Evolutionary conservation across 1,140 invertebrate species (phyloP).

Genomic region (Aethina tumida): DNA sequence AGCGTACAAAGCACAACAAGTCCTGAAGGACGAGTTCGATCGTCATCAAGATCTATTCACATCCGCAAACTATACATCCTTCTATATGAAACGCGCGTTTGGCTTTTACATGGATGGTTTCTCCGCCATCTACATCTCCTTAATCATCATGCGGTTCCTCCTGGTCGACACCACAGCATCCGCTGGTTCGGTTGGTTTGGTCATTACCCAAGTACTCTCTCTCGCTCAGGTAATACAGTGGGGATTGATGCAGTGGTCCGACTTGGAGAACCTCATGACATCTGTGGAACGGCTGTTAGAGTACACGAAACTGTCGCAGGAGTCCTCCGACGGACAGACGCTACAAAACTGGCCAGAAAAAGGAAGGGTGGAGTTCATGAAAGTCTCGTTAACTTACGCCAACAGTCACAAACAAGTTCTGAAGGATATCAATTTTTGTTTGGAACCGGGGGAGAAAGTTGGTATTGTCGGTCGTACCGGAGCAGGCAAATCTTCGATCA

Average conservation of each 20-base stretch:
- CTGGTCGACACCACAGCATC: slow-evolving; percentile 34
- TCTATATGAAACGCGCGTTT: slow-evolving; percentile 52
- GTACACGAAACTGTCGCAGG: slow-evolving; percentile 60
- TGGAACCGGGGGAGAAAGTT: slow-evolving; percentile 51
- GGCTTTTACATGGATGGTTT: slow-evolving; percentile 71
- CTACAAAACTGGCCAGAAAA: slow-evolving; percentile 53
- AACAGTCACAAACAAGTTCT: slow-evolving; percentile 57
- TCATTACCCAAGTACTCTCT: slow-evolving; percentile 41
- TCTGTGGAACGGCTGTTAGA: slow-evolving; percentile 70
- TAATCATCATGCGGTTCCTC: slow-evolving; percentile 47
- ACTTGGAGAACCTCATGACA: slow-evolving; percentile 69
- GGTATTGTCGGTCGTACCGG: slow-evolving; percentile 74
- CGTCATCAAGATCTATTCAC: slow-evolving; percentile 65
- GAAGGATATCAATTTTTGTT: slow-evolving; percentile 58
- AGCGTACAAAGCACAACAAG: slow-evolving; percentile 67
- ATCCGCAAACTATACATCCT: slow-evolving; percentile 54
- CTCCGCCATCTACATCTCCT: slow-evolving; percentile 59
- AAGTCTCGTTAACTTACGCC: slow-evolving; percentile 56
- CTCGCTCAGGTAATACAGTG: slow-evolving; percentile 41
- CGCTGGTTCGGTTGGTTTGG: slow-evolving; percentile 50
- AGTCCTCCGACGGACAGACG: slow-evolving; percentile 43
- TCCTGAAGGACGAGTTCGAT: slow-evolving; percentile 71
- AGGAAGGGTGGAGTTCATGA: slow-evolving; percentile 59
- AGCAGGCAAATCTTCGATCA: slow-evolving; percentile 74
- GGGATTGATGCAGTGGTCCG: slow-evolving; percentile 51